Conservation (phyloP, 2,888 invertebrate species). For the Acanthosepion pharaonis region DNA sequence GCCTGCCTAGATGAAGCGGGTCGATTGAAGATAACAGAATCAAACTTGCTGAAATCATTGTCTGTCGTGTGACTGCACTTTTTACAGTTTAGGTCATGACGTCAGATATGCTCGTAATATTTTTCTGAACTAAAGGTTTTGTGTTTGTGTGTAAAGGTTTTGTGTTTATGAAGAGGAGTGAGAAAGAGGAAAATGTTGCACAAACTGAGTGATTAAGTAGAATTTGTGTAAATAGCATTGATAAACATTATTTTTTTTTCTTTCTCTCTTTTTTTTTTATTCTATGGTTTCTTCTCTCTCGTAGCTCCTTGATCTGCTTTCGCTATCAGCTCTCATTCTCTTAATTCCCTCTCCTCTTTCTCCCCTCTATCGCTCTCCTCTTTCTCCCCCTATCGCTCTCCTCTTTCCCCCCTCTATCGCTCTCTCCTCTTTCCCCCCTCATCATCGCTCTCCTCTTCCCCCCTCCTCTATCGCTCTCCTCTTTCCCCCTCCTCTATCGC, state of each 20-base stretch:
- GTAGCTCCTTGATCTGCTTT: not conserved
- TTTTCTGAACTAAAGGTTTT: not conserved
- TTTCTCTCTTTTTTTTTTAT: not conserved
- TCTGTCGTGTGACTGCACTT: not conserved
- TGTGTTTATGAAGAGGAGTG: not conserved
- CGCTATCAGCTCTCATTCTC: too few relatives aligned
- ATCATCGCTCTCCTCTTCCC: too few relatives aligned
- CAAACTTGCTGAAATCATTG: slow-evolving; percentile 34
- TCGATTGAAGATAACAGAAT: not conserved
- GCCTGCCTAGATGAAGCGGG: not conserved
- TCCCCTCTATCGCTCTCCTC: too few relatives aligned
- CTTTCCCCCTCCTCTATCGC: too few relatives aligned
- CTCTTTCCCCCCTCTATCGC: too few relatives aligned
- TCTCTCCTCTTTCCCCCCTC: too few relatives aligned
- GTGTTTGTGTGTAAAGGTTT: slow-evolving; percentile 2
- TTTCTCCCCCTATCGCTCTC: too few relatives aligned
- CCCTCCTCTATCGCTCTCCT: too few relatives aligned
- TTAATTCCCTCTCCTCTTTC: too few relatives aligned
- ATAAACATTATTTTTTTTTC: not conserved
- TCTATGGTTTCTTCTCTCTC: not conserved
- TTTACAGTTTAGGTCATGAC: not conserved
- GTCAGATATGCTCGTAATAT: not conserved
- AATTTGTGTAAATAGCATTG: not conserved
- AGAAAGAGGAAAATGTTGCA: not conserved
- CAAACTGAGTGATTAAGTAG: not conserved